Conservation (phyloP, 2,888 invertebrate genomes). For the Choristoneura rosaceana region DNA sequence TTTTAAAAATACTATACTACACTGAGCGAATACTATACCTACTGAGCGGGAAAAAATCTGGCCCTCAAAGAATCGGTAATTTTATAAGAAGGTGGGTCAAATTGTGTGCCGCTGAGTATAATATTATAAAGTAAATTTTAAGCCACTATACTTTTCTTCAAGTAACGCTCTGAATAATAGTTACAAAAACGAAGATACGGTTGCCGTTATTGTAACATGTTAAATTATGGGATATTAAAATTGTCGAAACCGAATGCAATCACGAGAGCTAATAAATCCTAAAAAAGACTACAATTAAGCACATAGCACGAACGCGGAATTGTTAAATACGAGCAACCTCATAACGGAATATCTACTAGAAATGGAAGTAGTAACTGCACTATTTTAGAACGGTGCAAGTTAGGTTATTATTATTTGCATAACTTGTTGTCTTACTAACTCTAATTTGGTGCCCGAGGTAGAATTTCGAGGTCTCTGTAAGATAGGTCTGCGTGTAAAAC, state of each 20-base stretch:
- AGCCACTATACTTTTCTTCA: conserved; percentile 4
- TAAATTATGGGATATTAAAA: background rate
- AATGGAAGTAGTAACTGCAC: conserved; percentile 31
- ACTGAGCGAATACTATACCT: too few relatives aligned
- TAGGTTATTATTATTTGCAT: conserved; percentile 39
- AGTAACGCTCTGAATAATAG: background rate
- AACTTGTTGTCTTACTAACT: conserved; percentile 32
- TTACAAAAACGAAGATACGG: background rate
- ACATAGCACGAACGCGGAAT: conserved; percentile 5
- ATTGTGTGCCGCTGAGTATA: too few relatives aligned
- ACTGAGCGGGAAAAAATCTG: too few relatives aligned
- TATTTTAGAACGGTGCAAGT: conserved; percentile 25
- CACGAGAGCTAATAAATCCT: background rate
- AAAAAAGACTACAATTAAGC: conserved; percentile 3
- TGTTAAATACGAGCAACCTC: conserved; percentile 23
- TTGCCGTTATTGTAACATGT: background rate
- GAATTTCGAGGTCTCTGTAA: background rate
- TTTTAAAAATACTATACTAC: background rate
- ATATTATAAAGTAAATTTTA: conserved; percentile 10
- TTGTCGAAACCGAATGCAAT: background rate
- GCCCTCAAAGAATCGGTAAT: too few relatives aligned
- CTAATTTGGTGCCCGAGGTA: background rate
- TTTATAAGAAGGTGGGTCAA: too few relatives aligned
- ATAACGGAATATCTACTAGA: conserved; percentile 33
- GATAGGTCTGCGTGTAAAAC: conserved; percentile 2